Base-by-base conservation (phyloP, 2,113 vertebrate species). In the Puffinus mauretanicus region DNA sequence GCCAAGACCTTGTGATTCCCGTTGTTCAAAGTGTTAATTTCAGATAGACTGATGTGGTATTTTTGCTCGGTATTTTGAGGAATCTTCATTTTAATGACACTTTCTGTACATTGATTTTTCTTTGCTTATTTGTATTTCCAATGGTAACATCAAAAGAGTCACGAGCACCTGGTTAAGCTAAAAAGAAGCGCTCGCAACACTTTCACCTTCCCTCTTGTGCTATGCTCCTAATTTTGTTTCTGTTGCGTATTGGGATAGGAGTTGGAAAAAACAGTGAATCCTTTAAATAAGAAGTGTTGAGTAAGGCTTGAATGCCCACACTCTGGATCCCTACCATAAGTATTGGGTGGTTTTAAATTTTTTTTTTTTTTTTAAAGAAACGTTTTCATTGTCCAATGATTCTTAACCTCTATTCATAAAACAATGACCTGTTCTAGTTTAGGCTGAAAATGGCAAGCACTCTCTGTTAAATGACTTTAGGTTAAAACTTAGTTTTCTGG, bases 131-230 rank as follows among this genome's bases (percentile, higher is more conserved):
- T 80, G 13, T 73, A 24, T 91, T 18, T 14, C 62, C 29, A 70
- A 27, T 24, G 14, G 12, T 61, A 62, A 24, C n/a, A 78, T 83
- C 60, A 62, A 49, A 88, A 82, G 77, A 78, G 25, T n/a, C 15
- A 2, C 20, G 42, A 86, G 29, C 34, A 62, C 21, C 60, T 75
- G 18, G 16, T 54, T 70, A 36, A 62, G 36, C 21, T 91, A n/a
- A 81, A 55, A 55, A 4, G 19, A 42, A 66, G 30, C 0, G 0
- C 15, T 77, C 0, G 1, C 46, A 51, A 10, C 18, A 7, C 55
- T 78, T 91, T 52, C 64, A 77, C 34, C n/a, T 71, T 81, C 21
- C 24, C 14, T 77, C 10, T 58, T 70, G 25, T 70, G 60, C 67
- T 77, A 1, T 24, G 30, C 27, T 84, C 25, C 85, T 61, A 18